Evolutionary conservation across 2,113 vertebrate genomes (phyloP).

Genomic region (human): DNA sequence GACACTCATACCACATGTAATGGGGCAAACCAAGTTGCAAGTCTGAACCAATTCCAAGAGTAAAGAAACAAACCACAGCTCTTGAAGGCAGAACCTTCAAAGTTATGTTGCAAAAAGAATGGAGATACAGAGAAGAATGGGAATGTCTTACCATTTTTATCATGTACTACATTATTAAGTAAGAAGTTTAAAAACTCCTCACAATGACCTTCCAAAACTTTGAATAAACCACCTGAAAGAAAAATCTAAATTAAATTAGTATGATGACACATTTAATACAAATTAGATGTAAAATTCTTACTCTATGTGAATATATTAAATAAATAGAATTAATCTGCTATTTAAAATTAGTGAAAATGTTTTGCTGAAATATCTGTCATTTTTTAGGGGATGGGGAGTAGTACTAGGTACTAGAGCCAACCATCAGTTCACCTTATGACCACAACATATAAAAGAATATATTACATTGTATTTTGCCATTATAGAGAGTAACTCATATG

Average conservation of each 20-base stretch:
- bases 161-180: not conserved
- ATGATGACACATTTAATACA: not conserved
- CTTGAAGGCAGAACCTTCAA: not conserved
- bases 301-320: not conserved
- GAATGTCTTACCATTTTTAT: not conserved
- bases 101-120: not conserved
- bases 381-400: not conserved
- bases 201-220: not conserved
- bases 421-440: not conserved
- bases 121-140: not conserved
- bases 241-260: not conserved
- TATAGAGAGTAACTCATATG: not conserved
- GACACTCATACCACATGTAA: not conserved
- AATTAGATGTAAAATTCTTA: not conserved
- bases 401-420: not conserved
- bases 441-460: not conserved
- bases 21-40: not conserved
- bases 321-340: not conserved
- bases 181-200: not conserved
- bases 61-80: not conserved
- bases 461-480: not conserved
- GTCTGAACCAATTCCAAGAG: not conserved
- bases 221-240: not conserved
- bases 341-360: not conserved
- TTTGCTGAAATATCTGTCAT: not conserved